phyloP scores from a whole-genome alignment of 2,113 vertebrate species.

The Gambusia holbrooki region DNA sequence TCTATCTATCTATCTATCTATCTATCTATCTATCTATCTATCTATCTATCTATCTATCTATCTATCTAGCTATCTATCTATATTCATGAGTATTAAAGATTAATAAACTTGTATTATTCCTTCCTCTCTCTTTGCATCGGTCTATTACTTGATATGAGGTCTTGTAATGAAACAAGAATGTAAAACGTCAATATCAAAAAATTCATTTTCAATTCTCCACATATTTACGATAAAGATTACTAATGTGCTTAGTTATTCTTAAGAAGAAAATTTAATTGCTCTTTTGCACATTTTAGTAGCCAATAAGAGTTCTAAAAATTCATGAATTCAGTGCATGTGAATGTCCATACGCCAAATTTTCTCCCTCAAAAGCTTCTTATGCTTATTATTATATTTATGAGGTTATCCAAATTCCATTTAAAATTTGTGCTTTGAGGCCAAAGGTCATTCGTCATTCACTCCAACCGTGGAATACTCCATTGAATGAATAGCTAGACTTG shows the following conservation, averaged over 20 bases:
- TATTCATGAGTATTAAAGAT: too few relatives aligned
- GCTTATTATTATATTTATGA: neutral
- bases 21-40: too few relatives aligned
- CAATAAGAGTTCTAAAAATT: neutral
- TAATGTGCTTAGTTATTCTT: too few relatives aligned
- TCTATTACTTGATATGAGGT: neutral
- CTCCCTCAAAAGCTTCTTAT: too few relatives aligned
- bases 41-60: too few relatives aligned
- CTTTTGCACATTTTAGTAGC: neutral
- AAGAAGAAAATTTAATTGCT: too few relatives aligned
- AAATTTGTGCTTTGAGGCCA: neutral
- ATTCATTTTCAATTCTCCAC: neutral
- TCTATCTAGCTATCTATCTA: too few relatives aligned
- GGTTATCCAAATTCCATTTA: neutral
- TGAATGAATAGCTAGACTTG: slow-evolving; percentile 37
- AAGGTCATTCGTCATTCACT: neutral
- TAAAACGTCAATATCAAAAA: neutral
- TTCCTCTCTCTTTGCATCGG: too few relatives aligned
- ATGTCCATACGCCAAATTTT: too few relatives aligned
- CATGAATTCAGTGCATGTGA: neutral
- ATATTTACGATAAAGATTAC: neutral
- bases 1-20: too few relatives aligned
- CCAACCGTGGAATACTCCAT: slow-evolving; percentile 8
- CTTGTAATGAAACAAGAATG: neutral
- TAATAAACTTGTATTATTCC: too few relatives aligned